phyloP scores from a whole-genome alignment of 2,113 vertebrate genomes.

The Neolamprologus hecqui region DNA sequence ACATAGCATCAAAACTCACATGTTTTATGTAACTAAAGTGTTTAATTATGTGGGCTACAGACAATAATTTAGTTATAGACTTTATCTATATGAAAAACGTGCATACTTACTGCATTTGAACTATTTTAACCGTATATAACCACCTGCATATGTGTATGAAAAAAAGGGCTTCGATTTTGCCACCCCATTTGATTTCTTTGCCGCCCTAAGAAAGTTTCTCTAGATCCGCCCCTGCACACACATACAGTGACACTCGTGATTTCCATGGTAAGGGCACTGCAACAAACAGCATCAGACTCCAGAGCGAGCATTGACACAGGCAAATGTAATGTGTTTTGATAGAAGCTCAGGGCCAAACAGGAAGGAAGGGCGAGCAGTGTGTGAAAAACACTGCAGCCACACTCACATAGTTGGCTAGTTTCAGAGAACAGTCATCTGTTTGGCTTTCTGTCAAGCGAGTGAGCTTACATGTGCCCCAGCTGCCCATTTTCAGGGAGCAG shows the following conservation, averaged over 20 bases:
- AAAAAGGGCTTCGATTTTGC: too few relatives aligned
- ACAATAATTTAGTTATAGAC: too few relatives aligned
- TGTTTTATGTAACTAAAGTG: too few relatives aligned
- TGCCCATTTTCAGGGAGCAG: neutral
- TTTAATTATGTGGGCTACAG: too few relatives aligned
- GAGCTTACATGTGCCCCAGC: neutral
- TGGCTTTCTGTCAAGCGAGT: neutral
- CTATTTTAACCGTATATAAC: too few relatives aligned
- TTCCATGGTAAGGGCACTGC: neutral
- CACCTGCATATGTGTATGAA: too few relatives aligned
- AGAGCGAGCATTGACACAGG: neutral
- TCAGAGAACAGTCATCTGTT: neutral
- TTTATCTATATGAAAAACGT: too few relatives aligned
- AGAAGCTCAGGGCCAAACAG: neutral
- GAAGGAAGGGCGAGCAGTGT: neutral
- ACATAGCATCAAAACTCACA: too few relatives aligned
- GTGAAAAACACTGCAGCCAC: neutral
- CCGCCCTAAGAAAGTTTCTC: too few relatives aligned
- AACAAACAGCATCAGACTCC: neutral
- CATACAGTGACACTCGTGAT: neutral
- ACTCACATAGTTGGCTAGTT: neutral
- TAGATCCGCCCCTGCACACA: too few relatives aligned
- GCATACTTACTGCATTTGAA: too few relatives aligned
- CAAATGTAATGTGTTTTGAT: slow-evolving; percentile 29
- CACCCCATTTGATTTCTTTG: too few relatives aligned